Conservation (phyloP, 1,140 invertebrate genomes). For the Belonocnema kinseyi region DNA sequence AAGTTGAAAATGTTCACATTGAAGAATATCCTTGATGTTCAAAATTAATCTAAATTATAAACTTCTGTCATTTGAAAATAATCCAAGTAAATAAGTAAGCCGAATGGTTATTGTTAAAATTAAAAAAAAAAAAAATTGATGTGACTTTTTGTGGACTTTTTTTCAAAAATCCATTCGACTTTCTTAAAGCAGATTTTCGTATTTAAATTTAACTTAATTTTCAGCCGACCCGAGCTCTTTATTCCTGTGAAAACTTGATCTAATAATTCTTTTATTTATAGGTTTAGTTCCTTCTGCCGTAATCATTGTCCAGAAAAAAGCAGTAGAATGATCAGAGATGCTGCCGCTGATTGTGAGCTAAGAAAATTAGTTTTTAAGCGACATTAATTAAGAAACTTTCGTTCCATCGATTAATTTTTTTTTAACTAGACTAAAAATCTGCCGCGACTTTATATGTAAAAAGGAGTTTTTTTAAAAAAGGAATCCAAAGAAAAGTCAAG, state of each 20-base stretch:
- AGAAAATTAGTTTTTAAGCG: background rate
- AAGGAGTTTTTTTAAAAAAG: background rate
- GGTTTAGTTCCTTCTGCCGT: conserved; percentile 88
- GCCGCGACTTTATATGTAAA: background rate
- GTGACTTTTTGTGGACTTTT: no score
- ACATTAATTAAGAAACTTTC: conserved; percentile 6
- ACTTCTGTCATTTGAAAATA: conserved; percentile 25
- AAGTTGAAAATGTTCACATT: no score
- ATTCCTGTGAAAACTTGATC: conserved; percentile 45
- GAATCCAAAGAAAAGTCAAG: conserved; percentile 12
- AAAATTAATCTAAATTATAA: conserved; percentile 31
- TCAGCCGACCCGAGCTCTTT: background rate
- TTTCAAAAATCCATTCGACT: no score
- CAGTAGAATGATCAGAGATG: conserved; percentile 40
- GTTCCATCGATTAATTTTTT: background rate
- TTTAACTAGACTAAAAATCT: no score
- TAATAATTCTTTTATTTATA: conserved; percentile 72
- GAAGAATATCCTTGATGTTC: background rate
- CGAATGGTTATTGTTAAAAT: no score
- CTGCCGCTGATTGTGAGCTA: conserved; percentile 4
- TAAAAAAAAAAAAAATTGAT: no score
- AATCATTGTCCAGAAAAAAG: conserved; percentile 82
- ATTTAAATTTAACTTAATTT: background rate
- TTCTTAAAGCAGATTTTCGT: background rate
- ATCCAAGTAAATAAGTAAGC: background rate